Percentiles rank a stretch among this genome's conserved stretches.
phyloP scores from a whole-genome alignment of 2,113 vertebrate genomes.

The Galeopterus variegatus region DNA sequence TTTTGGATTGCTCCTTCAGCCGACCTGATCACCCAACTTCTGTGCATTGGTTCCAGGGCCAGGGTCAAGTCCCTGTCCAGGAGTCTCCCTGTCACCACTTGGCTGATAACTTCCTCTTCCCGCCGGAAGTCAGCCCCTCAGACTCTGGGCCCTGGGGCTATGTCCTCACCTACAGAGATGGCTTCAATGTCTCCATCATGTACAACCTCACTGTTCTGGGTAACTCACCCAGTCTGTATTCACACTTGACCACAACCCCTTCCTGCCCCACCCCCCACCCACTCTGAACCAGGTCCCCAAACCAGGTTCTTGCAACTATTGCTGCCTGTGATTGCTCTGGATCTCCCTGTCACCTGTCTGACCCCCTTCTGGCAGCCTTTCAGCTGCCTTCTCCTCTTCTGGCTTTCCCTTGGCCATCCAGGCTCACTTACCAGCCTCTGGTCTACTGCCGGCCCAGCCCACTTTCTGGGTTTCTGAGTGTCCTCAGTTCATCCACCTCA shows the following conservation, averaged over 20 bases:
- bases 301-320: background rate
- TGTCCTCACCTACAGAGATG: slow-evolving; percentile 85
- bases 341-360: background rate
- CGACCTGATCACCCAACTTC: slow-evolving; percentile 82
- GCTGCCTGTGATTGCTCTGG: background rate
- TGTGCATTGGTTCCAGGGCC: slow-evolving; percentile 83
- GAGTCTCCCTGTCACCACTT: slow-evolving; percentile 64
- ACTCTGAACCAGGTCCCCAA: background rate
- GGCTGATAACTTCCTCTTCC: slow-evolving; percentile 73
- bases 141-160: slow-evolving; percentile 87
- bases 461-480: background rate
- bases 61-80: background rate
- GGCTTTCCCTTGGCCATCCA: background rate
- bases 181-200: slow-evolving; percentile 73
- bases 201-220: slow-evolving; percentile 86
- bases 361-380: background rate
- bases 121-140: slow-evolving; percentile 67
- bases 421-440: background rate
- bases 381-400: background rate
- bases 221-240: slow-evolving; percentile 72
- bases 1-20: slow-evolving; percentile 88
- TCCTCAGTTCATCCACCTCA: background rate
- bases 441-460: background rate
- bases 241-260: slow-evolving; percentile 43
- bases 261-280: slow-evolving; percentile 5